These are phyloP conservation scores for Montipora foliosa DNA, from an alignment of 64 coral and sea anemone species.

Conservation along the genomic window DNA sequence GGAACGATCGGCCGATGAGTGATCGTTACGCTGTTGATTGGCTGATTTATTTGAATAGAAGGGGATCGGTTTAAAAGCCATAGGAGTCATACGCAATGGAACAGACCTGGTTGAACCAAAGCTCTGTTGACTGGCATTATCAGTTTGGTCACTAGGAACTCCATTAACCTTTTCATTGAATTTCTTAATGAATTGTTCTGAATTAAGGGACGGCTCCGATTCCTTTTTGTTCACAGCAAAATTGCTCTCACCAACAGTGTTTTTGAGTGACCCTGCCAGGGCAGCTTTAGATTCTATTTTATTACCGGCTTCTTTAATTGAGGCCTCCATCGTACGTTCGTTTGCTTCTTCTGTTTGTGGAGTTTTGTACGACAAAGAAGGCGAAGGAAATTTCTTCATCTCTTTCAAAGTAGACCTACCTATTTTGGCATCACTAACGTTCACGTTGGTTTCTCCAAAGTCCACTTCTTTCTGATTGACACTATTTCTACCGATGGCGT, in stretches of 20 bases:
- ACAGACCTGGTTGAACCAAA: neutral
- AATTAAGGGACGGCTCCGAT: neutral
- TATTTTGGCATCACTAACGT: neutral
- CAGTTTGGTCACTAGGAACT: neutral
- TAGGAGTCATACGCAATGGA: neutral
- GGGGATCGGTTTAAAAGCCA: conserved; percentile 38
- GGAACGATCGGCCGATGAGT: neutral
- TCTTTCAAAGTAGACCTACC: neutral
- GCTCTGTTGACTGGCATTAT: neutral
- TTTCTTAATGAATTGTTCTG: neutral
- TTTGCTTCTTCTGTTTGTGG: neutral
- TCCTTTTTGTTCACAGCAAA: neutral
- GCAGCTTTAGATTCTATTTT: neutral
- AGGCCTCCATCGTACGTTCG: neutral
- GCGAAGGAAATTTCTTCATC: neutral
- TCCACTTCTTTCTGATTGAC: neutral
- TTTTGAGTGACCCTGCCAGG: neutral
- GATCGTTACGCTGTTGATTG: neutral
- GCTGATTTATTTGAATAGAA: conserved; percentile 15
- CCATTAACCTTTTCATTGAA: neutral
- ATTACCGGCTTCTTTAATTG: neutral
- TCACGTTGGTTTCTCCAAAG: neutral
- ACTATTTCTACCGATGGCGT: neutral
- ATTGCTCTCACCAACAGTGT: neutral
- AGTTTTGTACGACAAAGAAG: neutral